Conservation (phyloP, 2,888 invertebrate genomes). For the Clanis bilineata region DNA sequence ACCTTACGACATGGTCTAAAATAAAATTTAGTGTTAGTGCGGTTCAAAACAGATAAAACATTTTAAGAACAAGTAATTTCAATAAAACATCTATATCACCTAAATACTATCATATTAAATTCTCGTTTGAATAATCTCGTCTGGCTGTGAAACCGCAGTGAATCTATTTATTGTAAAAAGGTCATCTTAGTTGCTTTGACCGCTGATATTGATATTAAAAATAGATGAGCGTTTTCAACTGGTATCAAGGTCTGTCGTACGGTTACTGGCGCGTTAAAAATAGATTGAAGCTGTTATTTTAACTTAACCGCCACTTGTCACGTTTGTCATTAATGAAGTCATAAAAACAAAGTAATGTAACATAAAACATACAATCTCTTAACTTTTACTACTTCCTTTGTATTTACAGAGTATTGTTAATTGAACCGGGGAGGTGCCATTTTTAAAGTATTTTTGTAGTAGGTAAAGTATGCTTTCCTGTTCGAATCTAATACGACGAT, state of each 20-base stretch:
- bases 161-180: conserved; percentile 41
- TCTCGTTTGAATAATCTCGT: conserved; percentile 16
- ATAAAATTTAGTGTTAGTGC: background rate
- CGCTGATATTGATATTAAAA: conserved; percentile 47
- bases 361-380: too few relatives aligned
- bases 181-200: conserved; percentile 42
- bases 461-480: background rate
- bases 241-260: conserved; percentile 44
- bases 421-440: background rate
- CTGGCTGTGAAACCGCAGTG: conserved; percentile 25
- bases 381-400: too few relatives aligned
- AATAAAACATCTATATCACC: background rate
- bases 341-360: too few relatives aligned
- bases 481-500: background rate
- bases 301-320: background rate
- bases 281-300: conserved; percentile 21
- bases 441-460: background rate
- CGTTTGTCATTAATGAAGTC: background rate
- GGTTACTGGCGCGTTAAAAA: conserved; percentile 38
- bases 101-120: conserved; percentile 4
- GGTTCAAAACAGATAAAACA: background rate
- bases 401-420: background rate
- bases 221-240: conserved; percentile 41
- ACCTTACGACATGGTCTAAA: background rate
- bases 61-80: background rate